Percentiles rank a stretch among this genome's conserved stretches.
Conservation (phyloP, 2,113 vertebrate genomes). For the Dinomys branickii region DNA sequence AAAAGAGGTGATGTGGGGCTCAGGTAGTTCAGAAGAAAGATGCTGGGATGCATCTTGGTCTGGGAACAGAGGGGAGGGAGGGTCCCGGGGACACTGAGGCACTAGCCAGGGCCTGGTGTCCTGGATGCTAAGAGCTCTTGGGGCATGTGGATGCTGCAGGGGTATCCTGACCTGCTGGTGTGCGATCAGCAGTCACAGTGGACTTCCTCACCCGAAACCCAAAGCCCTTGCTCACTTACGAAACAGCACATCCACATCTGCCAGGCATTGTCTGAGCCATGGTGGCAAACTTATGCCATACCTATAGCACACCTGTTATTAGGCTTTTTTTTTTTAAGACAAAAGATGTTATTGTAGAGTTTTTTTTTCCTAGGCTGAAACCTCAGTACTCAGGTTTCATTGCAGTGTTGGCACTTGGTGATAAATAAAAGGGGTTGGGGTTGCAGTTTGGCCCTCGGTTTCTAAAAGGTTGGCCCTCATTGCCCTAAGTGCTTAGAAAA, state of each 20-base stretch:
- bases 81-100: neutral
- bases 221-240: neutral
- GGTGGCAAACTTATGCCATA: neutral
- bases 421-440: neutral
- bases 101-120: neutral
- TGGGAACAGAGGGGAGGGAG: neutral
- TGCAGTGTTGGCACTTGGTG: neutral
- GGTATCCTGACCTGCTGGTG: neutral
- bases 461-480: neutral
- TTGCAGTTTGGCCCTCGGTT: neutral
- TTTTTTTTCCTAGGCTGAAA: neutral
- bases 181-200: neutral
- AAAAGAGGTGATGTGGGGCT: neutral
- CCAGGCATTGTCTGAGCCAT: neutral
- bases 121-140: neutral
- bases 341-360: neutral
- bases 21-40: neutral
- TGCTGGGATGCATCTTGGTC: neutral
- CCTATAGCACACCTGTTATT: neutral
- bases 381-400: neutral
- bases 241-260: too few relatives aligned
- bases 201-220: neutral
- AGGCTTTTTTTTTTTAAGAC: neutral
- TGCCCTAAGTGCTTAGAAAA: neutral
- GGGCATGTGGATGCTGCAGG: rapidly evolving